Conservation (phyloP, 2,797 vertebrate species). For the Heliangelus exortis region DNA sequence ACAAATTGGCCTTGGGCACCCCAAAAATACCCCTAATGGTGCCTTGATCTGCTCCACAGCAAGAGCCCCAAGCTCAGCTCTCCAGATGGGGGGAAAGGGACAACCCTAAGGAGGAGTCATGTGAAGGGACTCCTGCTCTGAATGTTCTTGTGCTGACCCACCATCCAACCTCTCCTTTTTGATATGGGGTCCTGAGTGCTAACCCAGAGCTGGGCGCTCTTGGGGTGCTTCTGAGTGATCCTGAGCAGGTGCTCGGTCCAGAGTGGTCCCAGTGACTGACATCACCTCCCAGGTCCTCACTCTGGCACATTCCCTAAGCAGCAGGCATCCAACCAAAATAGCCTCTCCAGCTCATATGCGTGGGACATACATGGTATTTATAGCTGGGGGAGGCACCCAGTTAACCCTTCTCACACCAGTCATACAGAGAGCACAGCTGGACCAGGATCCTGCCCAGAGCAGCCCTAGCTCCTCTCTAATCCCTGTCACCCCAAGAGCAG, state of each 20-base stretch:
- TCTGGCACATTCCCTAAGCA: constrained; percentile 58
- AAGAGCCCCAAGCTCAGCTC: neutral
- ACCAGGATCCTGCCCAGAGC: fast-evolving
- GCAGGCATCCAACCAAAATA: constrained; percentile 70
- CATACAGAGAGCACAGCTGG: neutral
- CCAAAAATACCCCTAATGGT: neutral
- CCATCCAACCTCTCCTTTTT: neutral
- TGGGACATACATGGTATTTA: constrained; percentile 61
- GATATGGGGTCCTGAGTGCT: neutral
- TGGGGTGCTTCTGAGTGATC: constrained; percentile 29
- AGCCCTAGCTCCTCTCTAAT: neutral
- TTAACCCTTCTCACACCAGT: constrained; percentile 40
- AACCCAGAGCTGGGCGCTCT: neutral
- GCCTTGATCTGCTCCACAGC: fast-evolving
- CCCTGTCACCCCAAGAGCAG: fast-evolving
- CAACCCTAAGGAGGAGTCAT: neutral
- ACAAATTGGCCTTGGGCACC: neutral
- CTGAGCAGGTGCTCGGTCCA: constrained; percentile 16
- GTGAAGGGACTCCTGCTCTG: neutral
- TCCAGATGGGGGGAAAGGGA: neutral
- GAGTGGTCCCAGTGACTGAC: neutral
- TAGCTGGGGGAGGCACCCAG: constrained; percentile 8
- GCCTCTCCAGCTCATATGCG: neutral
- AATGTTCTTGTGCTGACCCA: neutral
- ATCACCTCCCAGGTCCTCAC: constrained; percentile 1